These are phyloP conservation scores for Acronicta leporina DNA, from an alignment of 2,888 invertebrate genomes.

Conservation along the genomic window DNA sequence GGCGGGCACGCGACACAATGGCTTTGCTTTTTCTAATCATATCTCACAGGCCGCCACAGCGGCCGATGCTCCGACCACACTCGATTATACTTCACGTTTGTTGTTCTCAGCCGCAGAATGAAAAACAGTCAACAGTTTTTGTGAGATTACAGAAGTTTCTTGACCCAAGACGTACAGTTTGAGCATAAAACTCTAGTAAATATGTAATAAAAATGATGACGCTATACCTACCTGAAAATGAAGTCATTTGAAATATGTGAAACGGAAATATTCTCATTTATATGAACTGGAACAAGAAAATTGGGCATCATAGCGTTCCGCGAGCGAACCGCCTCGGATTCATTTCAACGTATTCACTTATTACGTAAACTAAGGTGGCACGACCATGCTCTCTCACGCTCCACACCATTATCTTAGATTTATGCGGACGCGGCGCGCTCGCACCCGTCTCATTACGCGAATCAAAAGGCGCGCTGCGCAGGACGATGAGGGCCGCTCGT, in stretches of 20 bases:
- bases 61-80: constrained; percentile 28
- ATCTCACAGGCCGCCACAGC: constrained; percentile 47
- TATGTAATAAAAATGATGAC: constrained; percentile 33
- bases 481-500: constrained; percentile 70
- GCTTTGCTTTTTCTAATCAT: constrained; percentile 69
- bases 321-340: constrained; percentile 65
- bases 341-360: constrained; percentile 78
- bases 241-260: constrained; percentile 29
- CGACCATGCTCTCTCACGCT: constrained; percentile 84
- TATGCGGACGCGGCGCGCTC: constrained; percentile 78
- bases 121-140: constrained; percentile 8
- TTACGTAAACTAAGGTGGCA: constrained; percentile 82
- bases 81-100: constrained; percentile 19
- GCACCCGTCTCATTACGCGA: constrained; percentile 83
- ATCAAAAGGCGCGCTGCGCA: constrained; percentile 74
- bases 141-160: constrained; percentile 8
- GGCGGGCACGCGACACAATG: constrained; percentile 75
- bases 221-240: constrained; percentile 13
- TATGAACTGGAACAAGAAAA: constrained; percentile 65
- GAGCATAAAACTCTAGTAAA: constrained; percentile 4
- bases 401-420: constrained; percentile 80
- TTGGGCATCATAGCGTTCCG: constrained; percentile 70
- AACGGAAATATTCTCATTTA: constrained; percentile 61
- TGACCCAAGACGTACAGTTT: constrained; percentile 10
- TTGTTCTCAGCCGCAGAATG: constrained; percentile 23